These are phyloP conservation scores for Sphecodes monilicornis DNA, from an alignment of 2,888 invertebrate species.

Conservation along the genomic window DNA sequence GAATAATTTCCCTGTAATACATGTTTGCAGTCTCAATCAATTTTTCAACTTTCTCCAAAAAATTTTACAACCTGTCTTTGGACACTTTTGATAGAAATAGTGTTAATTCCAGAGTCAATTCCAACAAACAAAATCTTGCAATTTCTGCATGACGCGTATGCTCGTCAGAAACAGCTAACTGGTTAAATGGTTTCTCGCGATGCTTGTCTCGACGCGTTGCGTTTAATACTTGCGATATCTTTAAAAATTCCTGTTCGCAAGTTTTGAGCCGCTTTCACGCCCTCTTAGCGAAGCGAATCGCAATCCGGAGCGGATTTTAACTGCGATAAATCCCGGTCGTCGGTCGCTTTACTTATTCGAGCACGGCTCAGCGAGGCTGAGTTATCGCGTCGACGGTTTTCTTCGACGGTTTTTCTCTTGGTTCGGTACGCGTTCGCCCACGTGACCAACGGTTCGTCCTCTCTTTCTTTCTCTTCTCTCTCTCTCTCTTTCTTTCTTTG, in stretches of 20 bases:
- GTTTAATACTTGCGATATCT: too few relatives aligned
- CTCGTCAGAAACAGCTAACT: too few relatives aligned
- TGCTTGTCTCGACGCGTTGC: too few relatives aligned
- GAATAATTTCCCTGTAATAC: background rate
- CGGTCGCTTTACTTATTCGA: constrained; percentile 4
- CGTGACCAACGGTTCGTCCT: background rate
- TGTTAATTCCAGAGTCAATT: too few relatives aligned
- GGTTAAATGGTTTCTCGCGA: background rate
- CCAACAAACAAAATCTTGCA: too few relatives aligned
- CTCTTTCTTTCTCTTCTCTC: background rate
- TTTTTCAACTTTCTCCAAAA: background rate
- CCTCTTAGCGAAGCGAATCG: background rate
- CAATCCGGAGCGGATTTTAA: background rate
- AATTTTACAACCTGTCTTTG: background rate
- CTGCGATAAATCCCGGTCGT: background rate
- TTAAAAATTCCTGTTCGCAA: background rate
- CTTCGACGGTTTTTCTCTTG: background rate
- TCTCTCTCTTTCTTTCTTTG: background rate
- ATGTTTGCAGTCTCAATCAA: background rate
- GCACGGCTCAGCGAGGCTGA: background rate
- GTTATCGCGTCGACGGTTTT: background rate
- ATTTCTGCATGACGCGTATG: too few relatives aligned
- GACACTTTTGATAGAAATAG: too few relatives aligned
- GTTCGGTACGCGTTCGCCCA: background rate
- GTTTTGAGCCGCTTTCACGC: background rate